Percentiles rank a stretch among this genome's conserved stretches.
These are phyloP conservation scores for Sciurus carolinensis DNA, from an alignment of 2,797 vertebrate species.

Conservation along the genomic window DNA sequence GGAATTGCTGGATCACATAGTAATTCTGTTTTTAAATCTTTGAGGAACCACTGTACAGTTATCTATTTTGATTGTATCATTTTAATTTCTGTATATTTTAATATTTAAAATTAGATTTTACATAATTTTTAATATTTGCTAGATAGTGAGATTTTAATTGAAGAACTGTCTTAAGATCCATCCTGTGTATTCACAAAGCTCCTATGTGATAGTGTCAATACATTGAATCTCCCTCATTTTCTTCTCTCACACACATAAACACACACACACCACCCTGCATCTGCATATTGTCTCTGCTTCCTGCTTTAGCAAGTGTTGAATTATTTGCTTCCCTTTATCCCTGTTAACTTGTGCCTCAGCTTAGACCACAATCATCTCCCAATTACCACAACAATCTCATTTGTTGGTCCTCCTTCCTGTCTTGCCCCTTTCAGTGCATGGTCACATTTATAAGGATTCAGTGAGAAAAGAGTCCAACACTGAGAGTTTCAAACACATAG, in stretches of 20 bases:
- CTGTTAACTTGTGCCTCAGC: not conserved
- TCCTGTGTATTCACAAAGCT: not conserved
- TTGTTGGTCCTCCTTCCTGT: not conserved
- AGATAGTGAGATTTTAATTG: not conserved
- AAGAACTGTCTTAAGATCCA: not conserved
- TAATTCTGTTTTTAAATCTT: slow-evolving; percentile 20
- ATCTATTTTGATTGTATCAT: not conserved
- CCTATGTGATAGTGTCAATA: not conserved
- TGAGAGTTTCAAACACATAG: not conserved
- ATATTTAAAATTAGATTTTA: slow-evolving; percentile 47
- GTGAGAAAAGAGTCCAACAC: not conserved
- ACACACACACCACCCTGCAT: not conserved
- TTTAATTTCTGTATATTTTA: slow-evolving; percentile 5
- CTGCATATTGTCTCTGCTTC: not conserved
- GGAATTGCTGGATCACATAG: not conserved
- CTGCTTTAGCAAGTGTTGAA: not conserved
- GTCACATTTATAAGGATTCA: not conserved
- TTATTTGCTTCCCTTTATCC: not conserved
- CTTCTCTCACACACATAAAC: not conserved
- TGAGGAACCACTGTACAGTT: not conserved
- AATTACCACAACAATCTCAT: not conserved
- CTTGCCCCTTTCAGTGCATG: not conserved
- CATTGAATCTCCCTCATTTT: not conserved
- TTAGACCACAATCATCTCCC: not conserved
- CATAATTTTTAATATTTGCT: not conserved